Evolutionary conservation across 1,140 invertebrate genomes (phyloP), one percentile per base, ranked within the genome.

Genomic region (Drosophila nasuta): DNA sequence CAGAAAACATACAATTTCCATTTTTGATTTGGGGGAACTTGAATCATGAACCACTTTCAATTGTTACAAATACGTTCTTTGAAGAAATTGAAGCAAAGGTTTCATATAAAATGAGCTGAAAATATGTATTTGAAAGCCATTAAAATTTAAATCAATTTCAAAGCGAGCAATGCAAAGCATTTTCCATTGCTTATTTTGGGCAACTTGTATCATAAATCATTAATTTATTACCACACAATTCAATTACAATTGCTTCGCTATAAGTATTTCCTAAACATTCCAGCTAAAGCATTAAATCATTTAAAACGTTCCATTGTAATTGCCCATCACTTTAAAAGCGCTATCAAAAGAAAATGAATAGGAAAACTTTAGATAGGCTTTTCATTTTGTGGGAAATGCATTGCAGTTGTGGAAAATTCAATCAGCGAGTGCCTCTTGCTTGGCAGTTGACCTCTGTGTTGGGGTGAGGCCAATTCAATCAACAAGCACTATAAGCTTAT

Each of bases 401-500:
- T 57, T 48, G 1, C 45, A 17, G 3, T 20, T 65, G 41, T 30
- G n/a, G 28, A 8, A 67, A 59, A 52, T 63, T 51, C 28, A 63
- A 69, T 62, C 56, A 68, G 33, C 30, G 25, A 57, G 17, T 49
- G 69, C 10, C 69, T 51, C 15, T 58, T 38, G n/a, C 15, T 43
- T 41, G 57, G 48, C 48, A 59, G 64, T 28, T 68, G 64, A 73
- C 64, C 51, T 15, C 33, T 48, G 4, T 20, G 10, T n/a, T 10
- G 13, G 13, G 30, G 33, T 2, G 8, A 56, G 52, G 28, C n/a
- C 33, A 57, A 57, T 57, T 57, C 8, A 49, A 62, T 48, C 28
- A 30, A n/a, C 33, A 17, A 11, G 8, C 8, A 41, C 33, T 15
- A 20, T 62, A 28, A 17, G 28, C n/a, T 0, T 43, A 43, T 48